Evolutionary conservation across 2,113 vertebrate genomes (phyloP).

Genomic region (Laterallus jamaicensis): DNA sequence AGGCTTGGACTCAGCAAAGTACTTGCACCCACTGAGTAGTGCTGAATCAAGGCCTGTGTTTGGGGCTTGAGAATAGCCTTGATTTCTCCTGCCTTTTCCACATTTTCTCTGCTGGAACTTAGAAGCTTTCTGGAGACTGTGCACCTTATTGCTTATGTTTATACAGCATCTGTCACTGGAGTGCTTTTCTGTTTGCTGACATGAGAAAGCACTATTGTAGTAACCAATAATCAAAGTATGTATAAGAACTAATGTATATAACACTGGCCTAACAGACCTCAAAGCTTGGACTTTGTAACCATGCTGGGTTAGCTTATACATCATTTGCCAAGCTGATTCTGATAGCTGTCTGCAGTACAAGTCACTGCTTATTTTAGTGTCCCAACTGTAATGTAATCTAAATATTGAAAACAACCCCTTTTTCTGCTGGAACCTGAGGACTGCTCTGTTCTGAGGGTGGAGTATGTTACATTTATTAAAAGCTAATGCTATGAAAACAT

Average conservation of each 20-base stretch:
- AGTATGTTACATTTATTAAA: constrained; percentile 48
- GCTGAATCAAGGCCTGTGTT: not conserved
- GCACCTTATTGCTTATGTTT: rapidly evolving
- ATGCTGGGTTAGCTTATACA: not conserved
- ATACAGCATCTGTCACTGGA: not conserved
- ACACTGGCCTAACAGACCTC: not conserved
- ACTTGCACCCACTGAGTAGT: not conserved
- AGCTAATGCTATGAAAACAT: constrained; percentile 35
- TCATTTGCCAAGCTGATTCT: not conserved
- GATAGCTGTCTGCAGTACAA: constrained; percentile 11
- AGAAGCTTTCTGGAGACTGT: not conserved
- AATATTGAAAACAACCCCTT: constrained; percentile 29
- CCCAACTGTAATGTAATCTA: constrained; percentile 34
- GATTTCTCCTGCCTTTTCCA: not conserved
- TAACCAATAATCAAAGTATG: not conserved
- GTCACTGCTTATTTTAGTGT: constrained; percentile 26
- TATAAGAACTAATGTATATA: not conserved
- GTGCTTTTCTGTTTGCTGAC: not conserved
- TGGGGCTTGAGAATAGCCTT: not conserved
- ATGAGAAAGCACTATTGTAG: not conserved
- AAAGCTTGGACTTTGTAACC: not conserved
- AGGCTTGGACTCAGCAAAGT: not conserved
- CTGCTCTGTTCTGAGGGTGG: constrained; percentile 28
- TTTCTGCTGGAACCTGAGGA: constrained; percentile 29
- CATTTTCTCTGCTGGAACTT: not conserved